phyloP scores from a whole-genome alignment of 2,888 invertebrate species.

The Sympetrum striolatum region DNA sequence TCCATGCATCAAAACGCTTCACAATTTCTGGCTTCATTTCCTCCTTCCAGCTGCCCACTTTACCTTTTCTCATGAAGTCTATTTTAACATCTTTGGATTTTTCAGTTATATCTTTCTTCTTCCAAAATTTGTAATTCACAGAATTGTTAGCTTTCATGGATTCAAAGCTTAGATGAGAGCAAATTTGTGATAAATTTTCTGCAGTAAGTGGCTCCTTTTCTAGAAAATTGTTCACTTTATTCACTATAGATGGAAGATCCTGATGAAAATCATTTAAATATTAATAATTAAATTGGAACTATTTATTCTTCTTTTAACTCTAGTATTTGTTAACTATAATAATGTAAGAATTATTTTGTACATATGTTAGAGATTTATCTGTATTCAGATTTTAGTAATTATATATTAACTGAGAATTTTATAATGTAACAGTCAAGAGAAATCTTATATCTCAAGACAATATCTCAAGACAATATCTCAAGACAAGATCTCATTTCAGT shows the following conservation, averaged over 20 bases:
- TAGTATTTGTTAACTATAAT: too few species aligned
- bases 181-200: conserved; percentile 63
- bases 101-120: neutral
- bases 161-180: conserved; percentile 75
- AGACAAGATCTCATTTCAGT: too few species aligned
- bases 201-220: conserved; percentile 70
- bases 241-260: conserved; percentile 72
- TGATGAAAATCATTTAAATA: conserved; percentile 50
- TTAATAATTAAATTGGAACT: too few species aligned
- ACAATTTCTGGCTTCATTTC: conserved; percentile 77
- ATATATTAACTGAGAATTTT: too few species aligned
- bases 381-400: too few species aligned
- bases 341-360: too few species aligned
- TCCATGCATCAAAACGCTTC: conserved; percentile 75
- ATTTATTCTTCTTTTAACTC: too few species aligned
- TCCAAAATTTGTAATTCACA: conserved; percentile 69
- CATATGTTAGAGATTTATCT: too few species aligned
- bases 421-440: too few species aligned
- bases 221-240: conserved; percentile 75
- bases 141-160: conserved; percentile 83
- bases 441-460: too few species aligned
- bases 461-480: too few species aligned
- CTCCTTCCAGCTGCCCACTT: conserved; percentile 83
- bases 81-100: conserved; percentile 35
- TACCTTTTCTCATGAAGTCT: conserved; percentile 75